Base-by-base conservation (phyloP, 2,888 invertebrate genomes). In the Leptopilina syphax region DNA sequence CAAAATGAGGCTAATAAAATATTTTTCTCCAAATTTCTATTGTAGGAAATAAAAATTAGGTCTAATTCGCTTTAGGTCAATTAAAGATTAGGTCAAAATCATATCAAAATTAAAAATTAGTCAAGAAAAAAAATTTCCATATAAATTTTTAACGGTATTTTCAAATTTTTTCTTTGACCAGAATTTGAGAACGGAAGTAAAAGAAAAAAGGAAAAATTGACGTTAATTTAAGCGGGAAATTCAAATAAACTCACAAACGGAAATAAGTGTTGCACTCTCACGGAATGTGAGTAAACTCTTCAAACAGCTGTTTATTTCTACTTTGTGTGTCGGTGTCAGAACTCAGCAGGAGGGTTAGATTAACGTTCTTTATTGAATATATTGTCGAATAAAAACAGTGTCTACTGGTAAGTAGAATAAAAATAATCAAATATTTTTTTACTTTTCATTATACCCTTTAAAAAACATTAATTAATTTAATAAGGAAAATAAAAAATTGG, bases 221-320 rank as follows among this genome's bases (percentile, higher is more conserved):
- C 63, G 44, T 44, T 44, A 18, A 63, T 63, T 63, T 63, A 24
- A 24, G 70, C 24, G 70, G 70, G 24, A 70, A 70, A 70, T 70
- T 70, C 50, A 13, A 70, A 70, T 27, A 24, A 50, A 50, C 12
- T 24, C 27, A 9, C 47, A 70, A 70, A 70, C 70, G 54, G 13
- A 70, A 54, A 50, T 18, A 1, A 18, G 41, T 41, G 24, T 70
- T 12, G 85, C 83, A 50, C 63, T 80, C 85, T 85, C 65, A 66
- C 79, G 87, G 79, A 54, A 10, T 65, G 70, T 41, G 63, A 24
- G 44, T 67, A 80, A 86, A 81, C 82, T 84, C 18, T 44, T 24
- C 57, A 80, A 85, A 89, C 90, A 90, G 90, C 90, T 90, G 90
- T 90, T 73, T 73, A 9, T 63, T n/a, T 63, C 63, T 63, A 9